These are phyloP conservation scores for Ivindomyrus marchei DNA, from an alignment of 2,113 vertebrate genomes.

Conservation along the genomic window DNA sequence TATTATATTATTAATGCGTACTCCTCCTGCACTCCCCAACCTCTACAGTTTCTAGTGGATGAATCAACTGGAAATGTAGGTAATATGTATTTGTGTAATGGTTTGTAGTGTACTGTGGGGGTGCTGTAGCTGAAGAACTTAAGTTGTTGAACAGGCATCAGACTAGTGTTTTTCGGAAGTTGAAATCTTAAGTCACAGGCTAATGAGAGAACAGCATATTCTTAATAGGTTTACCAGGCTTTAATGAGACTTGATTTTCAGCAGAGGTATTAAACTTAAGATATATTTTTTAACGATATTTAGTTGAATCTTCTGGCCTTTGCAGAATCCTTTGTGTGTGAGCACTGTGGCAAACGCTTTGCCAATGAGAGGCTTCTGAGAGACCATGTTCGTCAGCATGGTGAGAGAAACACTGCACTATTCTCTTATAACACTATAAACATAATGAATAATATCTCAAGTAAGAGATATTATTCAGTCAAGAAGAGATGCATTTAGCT, in stretches of 20 bases:
- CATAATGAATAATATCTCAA: not conserved
- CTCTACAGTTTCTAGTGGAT: not conserved
- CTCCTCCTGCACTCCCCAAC: not conserved
- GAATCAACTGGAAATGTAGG: not conserved
- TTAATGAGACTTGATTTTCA: not conserved
- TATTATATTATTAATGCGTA: not conserved
- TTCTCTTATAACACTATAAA: not conserved
- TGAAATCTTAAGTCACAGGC: not conserved
- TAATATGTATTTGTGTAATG: not conserved
- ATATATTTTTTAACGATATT: not conserved
- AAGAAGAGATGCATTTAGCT: not conserved
- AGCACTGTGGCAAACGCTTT: slow-evolving; percentile 63
- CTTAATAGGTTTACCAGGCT: not conserved
- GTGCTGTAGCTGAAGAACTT: not conserved
- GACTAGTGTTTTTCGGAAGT: not conserved
- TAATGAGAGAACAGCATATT: not conserved
- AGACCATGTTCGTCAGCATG: slow-evolving; percentile 56
- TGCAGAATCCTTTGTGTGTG: slow-evolving; percentile 60
- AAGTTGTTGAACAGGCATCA: not conserved
- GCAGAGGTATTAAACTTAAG: not conserved
- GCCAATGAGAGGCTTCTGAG: slow-evolving; percentile 58
- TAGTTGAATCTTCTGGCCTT: slow-evolving; percentile 4
- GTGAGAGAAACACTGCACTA: slow-evolving; percentile 27
- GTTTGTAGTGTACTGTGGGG: not conserved
- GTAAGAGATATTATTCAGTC: not conserved